A percentile compares a stretch with the other conserved stretches of the same genome.
Conservation (phyloP, 2,888 invertebrate species). For the Agrotis exclamationis region DNA sequence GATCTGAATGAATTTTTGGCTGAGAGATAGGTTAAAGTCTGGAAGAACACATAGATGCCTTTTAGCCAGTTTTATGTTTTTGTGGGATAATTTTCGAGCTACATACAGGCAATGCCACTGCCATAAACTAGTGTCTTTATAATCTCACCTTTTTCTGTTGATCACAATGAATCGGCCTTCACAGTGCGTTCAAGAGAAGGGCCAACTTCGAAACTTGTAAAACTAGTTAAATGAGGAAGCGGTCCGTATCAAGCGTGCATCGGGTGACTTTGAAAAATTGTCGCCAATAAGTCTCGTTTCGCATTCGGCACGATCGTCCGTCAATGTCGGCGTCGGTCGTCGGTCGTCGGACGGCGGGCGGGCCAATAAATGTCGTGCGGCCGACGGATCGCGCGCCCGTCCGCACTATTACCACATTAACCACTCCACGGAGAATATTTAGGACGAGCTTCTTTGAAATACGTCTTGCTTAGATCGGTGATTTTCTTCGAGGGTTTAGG, state of each 20-base stretch:
- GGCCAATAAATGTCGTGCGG: slow-evolving; percentile 81
- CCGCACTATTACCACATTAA: slow-evolving; percentile 64
- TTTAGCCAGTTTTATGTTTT: too few relatives aligned
- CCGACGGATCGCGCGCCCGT: slow-evolving; percentile 59
- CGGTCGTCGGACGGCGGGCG: slow-evolving; percentile 72
- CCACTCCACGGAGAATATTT: slow-evolving; percentile 49
- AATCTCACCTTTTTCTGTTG: slow-evolving; percentile 13
- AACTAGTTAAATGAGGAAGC: slow-evolving; percentile 78
- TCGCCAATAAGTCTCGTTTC: slow-evolving; percentile 86
- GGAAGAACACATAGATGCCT: too few relatives aligned
- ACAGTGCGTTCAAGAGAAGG: slow-evolving; percentile 30
- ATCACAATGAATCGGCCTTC: slow-evolving; percentile 25
- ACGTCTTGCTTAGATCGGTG: slow-evolving; percentile 15
- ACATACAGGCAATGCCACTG: too few relatives aligned
- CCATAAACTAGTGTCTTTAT: slow-evolving; percentile 4
- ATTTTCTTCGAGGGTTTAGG: background rate
- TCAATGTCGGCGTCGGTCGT: slow-evolving; percentile 81
- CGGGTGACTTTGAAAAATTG: slow-evolving; percentile 85
- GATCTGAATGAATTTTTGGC: too few relatives aligned
- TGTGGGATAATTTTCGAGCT: too few relatives aligned
- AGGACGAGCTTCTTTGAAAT: slow-evolving; percentile 30
- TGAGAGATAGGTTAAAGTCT: too few relatives aligned
- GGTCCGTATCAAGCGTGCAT: slow-evolving; percentile 71
- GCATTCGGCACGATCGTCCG: slow-evolving; percentile 81
- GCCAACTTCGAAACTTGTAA: slow-evolving; percentile 59